A percentile compares a stretch with the other conserved stretches of the same genome.
Evolutionary conservation across 2,797 vertebrate genomes (phyloP).

Genomic region (Coregonus ussuriensis): DNA sequence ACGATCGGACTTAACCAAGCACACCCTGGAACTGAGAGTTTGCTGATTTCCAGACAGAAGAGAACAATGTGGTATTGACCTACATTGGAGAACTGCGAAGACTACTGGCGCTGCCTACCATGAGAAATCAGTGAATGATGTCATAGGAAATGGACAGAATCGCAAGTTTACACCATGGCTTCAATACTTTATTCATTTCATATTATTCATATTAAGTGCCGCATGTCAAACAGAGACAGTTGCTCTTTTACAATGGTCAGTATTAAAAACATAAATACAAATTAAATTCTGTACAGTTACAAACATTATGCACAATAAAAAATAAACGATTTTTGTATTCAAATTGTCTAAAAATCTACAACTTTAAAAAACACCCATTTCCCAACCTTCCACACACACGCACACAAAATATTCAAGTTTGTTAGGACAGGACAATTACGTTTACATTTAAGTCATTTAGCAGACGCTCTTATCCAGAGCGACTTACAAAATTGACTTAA

Average conservation of each 20-base stretch:
- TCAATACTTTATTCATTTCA: conserved; percentile 54
- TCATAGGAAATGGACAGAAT: background rate
- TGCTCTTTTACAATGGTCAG: conserved; percentile 34
- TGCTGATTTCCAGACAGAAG: background rate
- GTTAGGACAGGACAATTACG: conserved; percentile 76
- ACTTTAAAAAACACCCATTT: conserved; percentile 37
- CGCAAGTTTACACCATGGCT: conserved; percentile 55
- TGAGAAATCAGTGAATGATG: background rate
- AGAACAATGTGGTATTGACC: background rate
- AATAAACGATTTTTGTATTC: conserved; percentile 46
- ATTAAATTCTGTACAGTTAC: conserved; percentile 74
- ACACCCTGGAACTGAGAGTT: background rate
- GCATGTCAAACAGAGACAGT: conserved; percentile 63
- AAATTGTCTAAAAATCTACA: conserved; percentile 55
- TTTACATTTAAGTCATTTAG: too few relatives aligned
- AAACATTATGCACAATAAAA: conserved; percentile 59
- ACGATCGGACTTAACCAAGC: background rate
- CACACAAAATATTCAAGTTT: conserved; percentile 75
- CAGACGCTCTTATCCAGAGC: too few relatives aligned
- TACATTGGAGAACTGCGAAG: background rate
- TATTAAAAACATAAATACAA: conserved; percentile 74
- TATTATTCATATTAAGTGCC: conserved; percentile 73
- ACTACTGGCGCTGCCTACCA: background rate
- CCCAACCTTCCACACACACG: conserved; percentile 38
- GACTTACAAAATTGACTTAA: conserved; percentile 53